Evolutionary conservation across 2,888 invertebrate genomes (phyloP).

Genomic region (Campopleginae sp.): DNA sequence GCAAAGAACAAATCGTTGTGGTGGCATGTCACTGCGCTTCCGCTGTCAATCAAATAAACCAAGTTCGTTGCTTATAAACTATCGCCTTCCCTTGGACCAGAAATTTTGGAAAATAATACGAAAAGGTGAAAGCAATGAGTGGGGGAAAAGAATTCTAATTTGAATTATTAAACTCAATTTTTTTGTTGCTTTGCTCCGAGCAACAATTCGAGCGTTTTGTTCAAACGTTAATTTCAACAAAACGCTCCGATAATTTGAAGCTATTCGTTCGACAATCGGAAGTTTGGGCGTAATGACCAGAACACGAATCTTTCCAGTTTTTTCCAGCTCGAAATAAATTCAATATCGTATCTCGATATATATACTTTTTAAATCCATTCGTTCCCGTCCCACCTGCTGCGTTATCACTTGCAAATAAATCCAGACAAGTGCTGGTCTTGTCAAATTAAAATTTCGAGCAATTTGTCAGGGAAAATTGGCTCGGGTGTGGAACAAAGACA

Average conservation of each 20-base stretch:
- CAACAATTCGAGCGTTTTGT: neutral
- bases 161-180: neutral
- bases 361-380: neutral
- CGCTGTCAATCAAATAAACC: neutral
- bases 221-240: no score
- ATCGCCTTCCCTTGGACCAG: neutral
- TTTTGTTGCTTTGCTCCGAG: neutral
- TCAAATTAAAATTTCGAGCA: slow-evolving; percentile 1
- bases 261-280: no score
- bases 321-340: neutral
- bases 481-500: neutral
- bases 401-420: neutral
- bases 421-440: neutral
- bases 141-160: neutral
- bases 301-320: no score
- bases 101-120: neutral
- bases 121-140: neutral
- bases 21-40: neutral
- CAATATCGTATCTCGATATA: neutral
- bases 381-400: neutral
- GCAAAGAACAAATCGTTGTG: neutral
- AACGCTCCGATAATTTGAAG: no score
- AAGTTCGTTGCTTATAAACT: neutral
- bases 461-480: neutral
- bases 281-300: no score